Conservation (phyloP, 2,888 invertebrate species). For the Drosophila kuntzei region DNA sequence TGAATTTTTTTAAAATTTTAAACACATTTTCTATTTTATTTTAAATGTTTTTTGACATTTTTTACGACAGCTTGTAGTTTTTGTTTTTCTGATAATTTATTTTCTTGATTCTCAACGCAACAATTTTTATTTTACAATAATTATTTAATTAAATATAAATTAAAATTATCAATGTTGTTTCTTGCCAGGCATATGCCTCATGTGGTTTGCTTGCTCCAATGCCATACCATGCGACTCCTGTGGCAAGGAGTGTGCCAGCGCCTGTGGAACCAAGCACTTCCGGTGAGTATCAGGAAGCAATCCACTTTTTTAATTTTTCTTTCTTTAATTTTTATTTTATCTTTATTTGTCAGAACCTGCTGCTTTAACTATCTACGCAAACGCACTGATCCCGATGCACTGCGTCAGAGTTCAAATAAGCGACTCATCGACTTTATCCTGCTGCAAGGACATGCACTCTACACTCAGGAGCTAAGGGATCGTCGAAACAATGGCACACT, state of each 20-base stretch:
- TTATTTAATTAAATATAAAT: background rate
- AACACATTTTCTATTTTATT: too few relatives aligned
- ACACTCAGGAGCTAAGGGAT: constrained; percentile 75
- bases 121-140: too few relatives aligned
- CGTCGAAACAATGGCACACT: constrained; percentile 65
- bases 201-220: constrained; percentile 64
- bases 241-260: constrained; percentile 88
- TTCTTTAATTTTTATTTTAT: background rate
- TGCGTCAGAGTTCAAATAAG: constrained; percentile 79
- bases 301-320: too few relatives aligned
- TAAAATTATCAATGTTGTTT: background rate
- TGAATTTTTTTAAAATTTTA: background rate
- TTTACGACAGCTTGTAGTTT: too few relatives aligned
- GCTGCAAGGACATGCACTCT: constrained; percentile 82
- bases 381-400: constrained; percentile 84
- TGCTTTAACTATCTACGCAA: constrained; percentile 90
- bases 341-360: constrained; percentile 86
- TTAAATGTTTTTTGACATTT: too few relatives aligned
- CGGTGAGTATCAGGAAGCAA: constrained; percentile 66
- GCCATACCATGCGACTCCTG: constrained; percentile 88
- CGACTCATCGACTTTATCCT: constrained; percentile 83
- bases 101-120: too few relatives aligned
- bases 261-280: constrained; percentile 89
- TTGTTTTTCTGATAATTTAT: background rate
- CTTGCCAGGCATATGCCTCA: constrained; percentile 65